Evolutionary conservation across 1,140 invertebrate species (phyloP).

Genomic region (Drosophila subobscura): DNA sequence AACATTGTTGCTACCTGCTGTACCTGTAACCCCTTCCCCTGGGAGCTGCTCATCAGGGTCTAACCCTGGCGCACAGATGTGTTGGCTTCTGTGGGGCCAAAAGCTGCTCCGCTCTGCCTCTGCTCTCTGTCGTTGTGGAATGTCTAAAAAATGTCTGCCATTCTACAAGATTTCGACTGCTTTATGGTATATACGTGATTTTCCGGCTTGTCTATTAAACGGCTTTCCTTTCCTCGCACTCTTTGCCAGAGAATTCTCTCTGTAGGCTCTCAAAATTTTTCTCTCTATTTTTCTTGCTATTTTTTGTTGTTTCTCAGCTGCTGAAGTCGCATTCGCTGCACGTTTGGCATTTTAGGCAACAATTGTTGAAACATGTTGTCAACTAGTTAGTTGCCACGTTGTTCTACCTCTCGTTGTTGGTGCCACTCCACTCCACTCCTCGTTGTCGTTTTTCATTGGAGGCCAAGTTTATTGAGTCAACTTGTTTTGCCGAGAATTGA

Average conservation of each 20-base stretch:
- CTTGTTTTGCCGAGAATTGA: constrained; percentile 50
- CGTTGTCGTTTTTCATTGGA: constrained; percentile 4
- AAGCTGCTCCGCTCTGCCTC: background rate
- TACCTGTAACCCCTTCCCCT: background rate
- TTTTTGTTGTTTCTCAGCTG: background rate
- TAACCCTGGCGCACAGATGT: constrained; percentile 9
- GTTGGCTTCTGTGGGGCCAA: constrained; percentile 3
- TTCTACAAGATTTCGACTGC: constrained; percentile 43
- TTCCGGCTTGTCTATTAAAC: constrained; percentile 67
- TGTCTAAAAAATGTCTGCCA: constrained; percentile 30
- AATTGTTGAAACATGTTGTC: constrained; percentile 81
- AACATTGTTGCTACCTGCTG: constrained; percentile 59
- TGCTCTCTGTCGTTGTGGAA: constrained; percentile 15
- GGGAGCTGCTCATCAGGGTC: constrained; percentile 1
- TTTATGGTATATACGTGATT: constrained; percentile 76
- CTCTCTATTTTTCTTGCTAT: constrained; percentile 8
- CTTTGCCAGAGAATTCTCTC: no score
- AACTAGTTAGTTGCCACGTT: constrained; percentile 70
- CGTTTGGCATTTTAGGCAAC: constrained; percentile 77
- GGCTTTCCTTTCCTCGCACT: constrained; percentile 13
- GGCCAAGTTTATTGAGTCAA: constrained; percentile 37
- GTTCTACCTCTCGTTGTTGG: constrained; percentile 11
- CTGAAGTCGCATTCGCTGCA: constrained; percentile 52
- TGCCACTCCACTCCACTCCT: background rate
- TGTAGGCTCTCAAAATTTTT: background rate